Percentiles rank a stretch among this genome's conserved stretches.
These are phyloP conservation scores for Miltochrista miniata DNA, from an alignment of 2,888 invertebrate species.

Conservation along the genomic window DNA sequence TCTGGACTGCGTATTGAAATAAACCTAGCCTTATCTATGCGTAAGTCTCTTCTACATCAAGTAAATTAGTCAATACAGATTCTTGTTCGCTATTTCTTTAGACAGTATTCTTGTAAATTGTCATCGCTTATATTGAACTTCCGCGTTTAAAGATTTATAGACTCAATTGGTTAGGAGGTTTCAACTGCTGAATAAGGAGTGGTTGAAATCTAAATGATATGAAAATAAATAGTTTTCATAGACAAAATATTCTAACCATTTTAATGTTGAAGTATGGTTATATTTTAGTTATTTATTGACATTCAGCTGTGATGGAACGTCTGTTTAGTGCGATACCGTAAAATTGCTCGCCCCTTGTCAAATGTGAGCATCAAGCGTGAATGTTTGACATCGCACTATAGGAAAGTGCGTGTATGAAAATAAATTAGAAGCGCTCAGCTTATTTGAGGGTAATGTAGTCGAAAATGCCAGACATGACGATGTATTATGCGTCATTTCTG, in stretches of 20 bases:
- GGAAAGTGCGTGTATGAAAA: slow-evolving; percentile 33
- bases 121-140: too few species aligned
- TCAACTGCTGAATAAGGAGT: too few species aligned
- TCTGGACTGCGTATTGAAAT: not conserved
- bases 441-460: slow-evolving; percentile 2
- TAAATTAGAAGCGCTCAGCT: slow-evolving; percentile 32
- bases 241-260: not conserved
- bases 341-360: slow-evolving; percentile 62
- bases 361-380: slow-evolving; percentile 49
- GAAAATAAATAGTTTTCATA: too few species aligned
- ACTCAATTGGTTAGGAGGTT: too few species aligned
- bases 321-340: slow-evolving; percentile 44
- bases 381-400: slow-evolving; percentile 54
- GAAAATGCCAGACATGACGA: not conserved
- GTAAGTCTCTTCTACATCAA: too few species aligned
- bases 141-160: too few species aligned
- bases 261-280: not conserved
- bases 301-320: slow-evolving; percentile 44
- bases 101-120: not conserved
- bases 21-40: too few species aligned
- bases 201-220: too few species aligned
- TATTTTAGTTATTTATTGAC: slow-evolving; percentile 44
- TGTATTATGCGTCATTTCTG: not conserved
- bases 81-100: not conserved
- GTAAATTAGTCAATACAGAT: too few species aligned